A percentile compares a stretch with the other conserved stretches of the same genome.
phyloP scores from a whole-genome alignment of 2,888 invertebrate genomes.

The Malacosoma neustria region DNA sequence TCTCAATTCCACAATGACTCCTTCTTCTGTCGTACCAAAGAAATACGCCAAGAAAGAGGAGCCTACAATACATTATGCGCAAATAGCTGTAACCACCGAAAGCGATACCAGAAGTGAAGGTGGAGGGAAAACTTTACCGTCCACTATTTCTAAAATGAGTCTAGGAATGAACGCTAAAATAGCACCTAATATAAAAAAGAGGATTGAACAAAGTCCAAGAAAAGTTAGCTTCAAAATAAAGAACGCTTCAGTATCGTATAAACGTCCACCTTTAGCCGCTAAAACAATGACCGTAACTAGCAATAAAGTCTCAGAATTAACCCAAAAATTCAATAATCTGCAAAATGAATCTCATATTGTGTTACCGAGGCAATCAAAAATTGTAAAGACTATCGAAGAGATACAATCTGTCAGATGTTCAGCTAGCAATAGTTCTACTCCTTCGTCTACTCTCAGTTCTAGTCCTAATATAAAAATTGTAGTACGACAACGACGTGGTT shows the following conservation, averaged over 20 bases:
- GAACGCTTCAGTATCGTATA: constrained; percentile 57
- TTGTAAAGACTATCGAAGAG: constrained; percentile 69
- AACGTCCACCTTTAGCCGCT: constrained; percentile 50
- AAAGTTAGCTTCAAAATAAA: constrained; percentile 78
- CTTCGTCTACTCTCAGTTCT: constrained; percentile 58
- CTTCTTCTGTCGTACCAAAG: constrained; percentile 13
- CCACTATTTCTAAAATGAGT: constrained; percentile 16
- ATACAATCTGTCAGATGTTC: constrained; percentile 38
- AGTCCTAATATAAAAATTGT: constrained; percentile 69
- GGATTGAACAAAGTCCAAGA: constrained; percentile 52
- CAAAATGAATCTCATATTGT: constrained; percentile 56
- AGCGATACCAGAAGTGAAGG: constrained; percentile 65
- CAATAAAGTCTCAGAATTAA: constrained; percentile 79
- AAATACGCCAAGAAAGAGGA: constrained; percentile 24
- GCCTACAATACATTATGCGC: constrained; percentile 51
- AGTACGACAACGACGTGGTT: constrained; percentile 51
- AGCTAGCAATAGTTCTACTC: constrained; percentile 58
- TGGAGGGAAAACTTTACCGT: constrained; percentile 40
- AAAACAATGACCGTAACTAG: constrained; percentile 66
- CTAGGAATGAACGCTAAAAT: constrained; percentile 28
- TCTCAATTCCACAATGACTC: constrained; percentile 45
- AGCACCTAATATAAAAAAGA: constrained; percentile 37
- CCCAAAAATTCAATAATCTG: constrained; percentile 81
- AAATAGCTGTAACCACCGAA: constrained; percentile 52
- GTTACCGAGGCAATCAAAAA: constrained; percentile 70